Conservation (phyloP, 92 coral and sea anemone species). For the Porites evermanni region DNA sequence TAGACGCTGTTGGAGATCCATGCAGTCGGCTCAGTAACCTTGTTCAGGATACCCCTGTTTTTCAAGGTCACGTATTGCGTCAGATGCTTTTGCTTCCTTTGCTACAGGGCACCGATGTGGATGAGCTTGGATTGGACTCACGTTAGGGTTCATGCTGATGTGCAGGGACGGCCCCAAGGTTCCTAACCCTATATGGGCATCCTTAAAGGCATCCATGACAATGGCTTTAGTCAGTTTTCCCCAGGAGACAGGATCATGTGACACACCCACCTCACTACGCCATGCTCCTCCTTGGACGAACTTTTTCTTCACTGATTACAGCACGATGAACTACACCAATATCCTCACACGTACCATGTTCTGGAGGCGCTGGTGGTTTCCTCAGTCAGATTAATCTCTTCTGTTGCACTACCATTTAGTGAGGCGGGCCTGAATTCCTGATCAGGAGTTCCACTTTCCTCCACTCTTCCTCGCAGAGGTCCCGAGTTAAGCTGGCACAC, state of each 20-base stretch:
- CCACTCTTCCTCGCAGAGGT: too few species aligned
- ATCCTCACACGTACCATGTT: background rate
- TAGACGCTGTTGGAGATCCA: constrained; percentile 54
- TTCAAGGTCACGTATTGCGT: constrained; percentile 32
- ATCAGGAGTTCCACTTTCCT: background rate
- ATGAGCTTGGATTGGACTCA: constrained; percentile 47
- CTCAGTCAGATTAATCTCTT: too few species aligned
- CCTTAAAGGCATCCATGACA: constrained; percentile 10
- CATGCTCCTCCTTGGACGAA: background rate
- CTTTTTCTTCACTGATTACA: background rate
- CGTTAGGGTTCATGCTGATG: constrained; percentile 35
- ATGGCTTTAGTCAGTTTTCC: constrained; percentile 11
- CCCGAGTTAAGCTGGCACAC: constrained; percentile 15
- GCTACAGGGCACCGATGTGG: constrained; percentile 50
- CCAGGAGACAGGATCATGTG: constrained; percentile 8
- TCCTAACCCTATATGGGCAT: constrained; percentile 31
- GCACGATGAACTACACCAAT: constrained; percentile 8
- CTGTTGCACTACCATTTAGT: too few species aligned
- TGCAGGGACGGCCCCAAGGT: constrained; percentile 20
- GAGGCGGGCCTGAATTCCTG: constrained; percentile 3
- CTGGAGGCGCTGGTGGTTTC: background rate
- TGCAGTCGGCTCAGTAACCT: constrained; percentile 48
- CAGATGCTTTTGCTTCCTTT: constrained; percentile 40
- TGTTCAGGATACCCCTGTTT: constrained; percentile 46
- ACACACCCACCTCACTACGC: constrained; percentile 10